Evolutionary conservation across 2,113 vertebrate species (phyloP).

Genomic region (Zosterops japonicus): DNA sequence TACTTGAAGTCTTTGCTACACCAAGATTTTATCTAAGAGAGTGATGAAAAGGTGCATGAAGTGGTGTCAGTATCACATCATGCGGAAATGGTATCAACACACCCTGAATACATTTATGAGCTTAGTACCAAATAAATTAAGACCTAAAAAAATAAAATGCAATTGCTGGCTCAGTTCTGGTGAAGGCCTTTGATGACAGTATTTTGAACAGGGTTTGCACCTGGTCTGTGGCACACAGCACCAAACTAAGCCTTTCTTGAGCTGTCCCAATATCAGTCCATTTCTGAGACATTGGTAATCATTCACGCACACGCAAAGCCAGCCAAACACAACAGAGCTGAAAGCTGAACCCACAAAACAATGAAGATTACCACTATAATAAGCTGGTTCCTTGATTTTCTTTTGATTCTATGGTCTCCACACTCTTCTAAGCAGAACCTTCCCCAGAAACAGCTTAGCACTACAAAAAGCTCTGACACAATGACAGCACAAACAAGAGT

Average conservation of each 20-base stretch:
- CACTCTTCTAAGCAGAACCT: not conserved
- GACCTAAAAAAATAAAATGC: not conserved
- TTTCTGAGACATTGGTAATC: not conserved
- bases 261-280: not conserved
- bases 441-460: not conserved
- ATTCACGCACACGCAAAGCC: not conserved
- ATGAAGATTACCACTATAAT: not conserved
- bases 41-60: not conserved
- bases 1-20: not conserved
- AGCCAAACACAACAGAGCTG: not conserved
- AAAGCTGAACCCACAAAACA: not conserved
- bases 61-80: not conserved
- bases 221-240: not conserved
- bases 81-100: not conserved
- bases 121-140: not conserved
- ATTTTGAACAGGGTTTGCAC: not conserved
- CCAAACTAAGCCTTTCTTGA: not conserved
- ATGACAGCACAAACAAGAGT: not conserved
- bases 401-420: not conserved
- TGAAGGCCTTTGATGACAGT: not conserved
- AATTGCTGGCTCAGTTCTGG: not conserved
- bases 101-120: not conserved
- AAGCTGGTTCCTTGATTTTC: not conserved
- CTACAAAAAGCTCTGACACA: not conserved
- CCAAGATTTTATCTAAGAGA: not conserved